Evolutionary conservation across 2,797 vertebrate species (phyloP), one percentile per base, ranked within the genome.

Genomic region (Lagorchestes hirsutus): DNA sequence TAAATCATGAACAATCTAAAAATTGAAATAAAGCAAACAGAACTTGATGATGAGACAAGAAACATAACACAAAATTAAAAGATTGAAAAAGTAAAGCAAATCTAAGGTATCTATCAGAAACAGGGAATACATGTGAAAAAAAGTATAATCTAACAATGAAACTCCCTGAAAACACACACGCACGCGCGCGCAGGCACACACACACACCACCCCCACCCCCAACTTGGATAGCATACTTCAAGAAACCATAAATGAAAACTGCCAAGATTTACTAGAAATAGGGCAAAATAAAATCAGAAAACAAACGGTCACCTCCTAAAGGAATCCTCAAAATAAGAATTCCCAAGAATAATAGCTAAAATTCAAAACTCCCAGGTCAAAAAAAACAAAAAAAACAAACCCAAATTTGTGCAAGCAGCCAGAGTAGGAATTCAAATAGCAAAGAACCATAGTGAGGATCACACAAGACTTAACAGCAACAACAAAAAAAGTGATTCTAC

Each of bases 151-250:
- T 50, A 46, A 87, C 3, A 87, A 46, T 46, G 14, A 87, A 87
- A 27, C 22, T 87, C 40, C 24, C 40, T 46, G 24, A 87, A 57
- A 50, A 0, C 67, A 3, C n/a, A 24, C 14, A 82, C n/a, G 24
- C 8, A 6, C 3, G 1, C 2, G 0, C 67, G 1, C 18, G 24
- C 24, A n/a, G n/a, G n/a, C n/a, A n/a, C n/a, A 40, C 5, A 9
- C 5, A 4, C 1, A 9, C n/a, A 16, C 67, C n/a, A 55, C 55
- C 55, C 14, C 10, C 55, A 55, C 55, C 55, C 55, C 55, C 5
- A 52, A 55, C 12, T 22, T 82, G 12, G 22, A 82, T 46, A 24
- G 16, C 10, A 31, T 74, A 82, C 10, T 82, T 82, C 74, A 82
- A 82, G 8, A 82, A 82, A 82, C n/a, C 6, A 46, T 24, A 74